Evolutionary conservation across 2,888 invertebrate genomes (phyloP), one percentile per base, ranked within the genome.

Genomic region (Thelaira solivaga): DNA sequence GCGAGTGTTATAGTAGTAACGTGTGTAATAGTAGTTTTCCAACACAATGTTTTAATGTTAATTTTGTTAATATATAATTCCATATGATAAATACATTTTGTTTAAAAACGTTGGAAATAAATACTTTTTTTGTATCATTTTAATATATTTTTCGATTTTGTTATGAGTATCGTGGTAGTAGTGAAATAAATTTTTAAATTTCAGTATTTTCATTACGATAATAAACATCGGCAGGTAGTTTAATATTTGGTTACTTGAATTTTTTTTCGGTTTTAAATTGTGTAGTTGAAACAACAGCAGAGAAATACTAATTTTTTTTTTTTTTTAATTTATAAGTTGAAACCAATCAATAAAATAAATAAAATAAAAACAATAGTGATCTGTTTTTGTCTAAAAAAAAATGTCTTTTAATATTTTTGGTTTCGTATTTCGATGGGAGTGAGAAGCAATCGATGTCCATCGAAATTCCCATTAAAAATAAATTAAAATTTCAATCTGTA

Each of bases 281-380:
- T 24, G 31, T 43, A 20, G 29, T 13, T 24, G n/a, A 39, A 49
- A 31, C 5, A 20, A 4, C 43, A 26, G 29, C 43, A 45, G 24
- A 43, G 31, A 55, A 45, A n/a, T 75, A 75, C 55, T 75, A 69
- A 75, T 76, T 65, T 64, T 64, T 59, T 65, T 64, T 64, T 59
- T 51, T 49, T 49, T 51, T 51, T 69, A 69, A 76, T 76, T 76
- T 64, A 69, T 43, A 69, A 59, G 57, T 69, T 7, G 26, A 67
- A 67, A 43, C 18, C 34, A 18, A 53, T 2, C 53, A 43, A 53
- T 0, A 26, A 65, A 65, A 18, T 22, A 51, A 64, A 64, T 18
- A 31, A 34, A 65, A 41, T 43, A 51, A 22, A 36, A 51, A 57
- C n/a, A 26, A 41, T 51, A 53, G 41, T 34, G 29, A 18, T 24